A percentile compares a stretch with the other conserved stretches of the same genome.
These are phyloP conservation scores for Cyphomyrus discorhynchus DNA, from an alignment of 2,113 vertebrate genomes.

Conservation along the genomic window DNA sequence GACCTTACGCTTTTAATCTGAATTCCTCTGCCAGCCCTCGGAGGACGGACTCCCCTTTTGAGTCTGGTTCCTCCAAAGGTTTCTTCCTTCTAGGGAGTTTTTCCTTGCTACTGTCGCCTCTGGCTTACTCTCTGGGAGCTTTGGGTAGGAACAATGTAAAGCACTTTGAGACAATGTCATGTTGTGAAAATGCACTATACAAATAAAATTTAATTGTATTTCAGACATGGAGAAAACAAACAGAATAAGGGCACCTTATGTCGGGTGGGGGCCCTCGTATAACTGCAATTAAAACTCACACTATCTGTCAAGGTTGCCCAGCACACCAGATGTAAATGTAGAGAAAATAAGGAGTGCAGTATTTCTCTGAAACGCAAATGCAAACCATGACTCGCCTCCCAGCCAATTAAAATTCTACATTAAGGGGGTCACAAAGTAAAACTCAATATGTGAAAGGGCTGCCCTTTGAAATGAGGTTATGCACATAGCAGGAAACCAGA, in stretches of 20 bases:
- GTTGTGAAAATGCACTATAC: not conserved
- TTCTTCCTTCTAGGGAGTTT: not conserved
- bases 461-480: conserved; percentile 11
- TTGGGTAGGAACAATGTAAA: not conserved
- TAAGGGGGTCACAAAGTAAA: conserved; percentile 4
- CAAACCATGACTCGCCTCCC: not conserved
- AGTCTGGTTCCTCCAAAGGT: not conserved
- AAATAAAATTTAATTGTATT: not conserved
- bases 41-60: not conserved
- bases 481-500: not conserved
- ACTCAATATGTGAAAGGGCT: not conserved
- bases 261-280: not conserved
- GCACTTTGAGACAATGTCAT: not conserved
- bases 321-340: not conserved
- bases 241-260: not conserved
- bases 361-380: not conserved
- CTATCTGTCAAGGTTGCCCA: not conserved
- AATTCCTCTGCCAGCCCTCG: not conserved
- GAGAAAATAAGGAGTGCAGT: not conserved
- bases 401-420: not conserved
- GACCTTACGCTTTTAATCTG: not conserved
- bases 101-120: not conserved
- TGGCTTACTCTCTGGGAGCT: not conserved
- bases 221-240: not conserved
- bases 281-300: not conserved